Percentiles rank a stretch among this genome's conserved stretches.
Conservation (phyloP, 2,888 invertebrate genomes). For the Cantharis rufa region DNA sequence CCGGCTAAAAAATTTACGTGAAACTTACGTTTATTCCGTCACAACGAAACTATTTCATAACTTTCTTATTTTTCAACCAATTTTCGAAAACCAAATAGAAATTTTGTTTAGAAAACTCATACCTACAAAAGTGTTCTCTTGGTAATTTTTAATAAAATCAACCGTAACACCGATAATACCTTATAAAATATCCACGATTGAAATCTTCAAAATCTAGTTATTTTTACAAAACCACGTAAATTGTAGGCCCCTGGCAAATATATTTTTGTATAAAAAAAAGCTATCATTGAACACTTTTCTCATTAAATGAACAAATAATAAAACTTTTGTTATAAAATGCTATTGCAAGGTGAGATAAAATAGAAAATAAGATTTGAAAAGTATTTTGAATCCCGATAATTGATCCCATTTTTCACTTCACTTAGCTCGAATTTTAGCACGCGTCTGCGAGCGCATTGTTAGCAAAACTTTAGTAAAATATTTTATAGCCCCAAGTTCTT, state of each 20-base stretch:
- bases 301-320: not conserved
- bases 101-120: not conserved
- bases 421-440: conserved; percentile 27
- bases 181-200: too few relatives aligned
- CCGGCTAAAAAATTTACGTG: not conserved
- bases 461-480: conserved; percentile 7
- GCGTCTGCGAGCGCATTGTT: conserved; percentile 29
- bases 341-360: conserved; percentile 23
- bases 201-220: too few relatives aligned
- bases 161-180: not conserved
- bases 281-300: not conserved
- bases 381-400: conserved; percentile 30
- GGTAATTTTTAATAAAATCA: not conserved
- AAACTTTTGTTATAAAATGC: not conserved
- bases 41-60: not conserved
- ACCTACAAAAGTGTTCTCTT: not conserved
- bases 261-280: not conserved
- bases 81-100: not conserved
- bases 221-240: too few relatives aligned
- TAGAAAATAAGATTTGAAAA: conserved; percentile 24
- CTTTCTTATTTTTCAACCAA: not conserved
- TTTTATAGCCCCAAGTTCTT: not conserved
- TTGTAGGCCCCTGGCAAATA: too few relatives aligned
- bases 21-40: not conserved
- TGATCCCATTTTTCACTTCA: conserved; percentile 34